Percentiles rank a stretch among this genome's conserved stretches.
These are phyloP conservation scores for Plusia festucae DNA, from an alignment of 2,888 invertebrate genomes.

Conservation along the genomic window DNA sequence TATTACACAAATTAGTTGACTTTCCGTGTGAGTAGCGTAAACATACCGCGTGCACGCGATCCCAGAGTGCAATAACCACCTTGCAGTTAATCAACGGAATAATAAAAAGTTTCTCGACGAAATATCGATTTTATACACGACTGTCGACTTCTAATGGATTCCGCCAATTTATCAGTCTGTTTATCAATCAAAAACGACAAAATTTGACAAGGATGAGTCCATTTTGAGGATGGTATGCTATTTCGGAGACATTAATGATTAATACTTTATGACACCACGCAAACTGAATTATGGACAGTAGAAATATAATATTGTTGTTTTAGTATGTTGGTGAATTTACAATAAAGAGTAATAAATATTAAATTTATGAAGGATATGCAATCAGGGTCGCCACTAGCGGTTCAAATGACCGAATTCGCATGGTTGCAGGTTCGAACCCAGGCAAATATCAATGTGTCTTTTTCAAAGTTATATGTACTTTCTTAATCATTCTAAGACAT, in stretches of 20 bases:
- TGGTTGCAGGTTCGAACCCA: too few relatives aligned
- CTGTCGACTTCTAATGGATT: conserved; percentile 11
- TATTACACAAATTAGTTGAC: conserved; percentile 55
- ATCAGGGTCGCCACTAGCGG: too few relatives aligned
- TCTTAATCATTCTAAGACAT: too few relatives aligned
- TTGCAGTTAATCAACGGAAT: conserved; percentile 32
- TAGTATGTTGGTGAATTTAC: too few relatives aligned
- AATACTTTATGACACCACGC: conserved; percentile 30
- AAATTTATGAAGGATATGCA: too few relatives aligned
- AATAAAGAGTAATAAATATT: too few relatives aligned
- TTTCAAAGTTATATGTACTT: too few relatives aligned
- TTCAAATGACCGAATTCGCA: too few relatives aligned
- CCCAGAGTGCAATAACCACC: conserved; percentile 56
- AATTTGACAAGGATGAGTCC: conserved; percentile 15
- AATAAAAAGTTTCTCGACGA: conserved; percentile 6
- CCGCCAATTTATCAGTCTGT: not conserved
- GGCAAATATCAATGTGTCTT: too few relatives aligned
- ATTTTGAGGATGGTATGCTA: conserved; percentile 23
- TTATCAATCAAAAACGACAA: conserved; percentile 30
- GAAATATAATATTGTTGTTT: conserved; percentile 23
- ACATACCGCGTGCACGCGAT: conserved; percentile 62
- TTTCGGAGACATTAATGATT: conserved; percentile 23
- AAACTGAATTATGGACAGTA: conserved; percentile 29
- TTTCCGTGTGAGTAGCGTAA: conserved; percentile 48
- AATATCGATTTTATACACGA: conserved; percentile 17